Conservation (phyloP, 2,888 invertebrate species). For the Drosophila lacicola region DNA sequence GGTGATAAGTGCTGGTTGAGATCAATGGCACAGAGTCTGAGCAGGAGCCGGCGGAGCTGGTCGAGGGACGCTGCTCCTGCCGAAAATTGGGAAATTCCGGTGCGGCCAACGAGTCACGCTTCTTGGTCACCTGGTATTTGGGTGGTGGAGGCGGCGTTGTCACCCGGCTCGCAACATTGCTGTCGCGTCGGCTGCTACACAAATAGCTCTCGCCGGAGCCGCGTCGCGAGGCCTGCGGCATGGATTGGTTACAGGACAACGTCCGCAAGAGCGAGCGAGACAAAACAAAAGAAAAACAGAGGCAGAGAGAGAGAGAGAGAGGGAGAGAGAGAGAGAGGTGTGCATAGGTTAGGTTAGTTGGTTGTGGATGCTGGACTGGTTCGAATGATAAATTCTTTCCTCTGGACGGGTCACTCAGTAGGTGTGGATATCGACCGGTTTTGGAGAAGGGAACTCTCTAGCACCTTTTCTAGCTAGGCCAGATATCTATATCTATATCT, state of each 20-base stretch:
- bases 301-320: conserved; percentile 1
- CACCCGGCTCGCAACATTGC: conserved; percentile 85
- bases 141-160: conserved; percentile 86
- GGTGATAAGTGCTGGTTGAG: conserved; percentile 86
- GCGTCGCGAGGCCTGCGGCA: conserved; percentile 85
- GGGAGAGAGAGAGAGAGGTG: conserved; percentile 21
- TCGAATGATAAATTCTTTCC: neutral
- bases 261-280: neutral
- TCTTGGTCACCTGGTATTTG: conserved; percentile 88
- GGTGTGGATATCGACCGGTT: neutral
- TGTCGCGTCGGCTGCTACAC: conserved; percentile 89
- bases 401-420: neutral
- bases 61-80: conserved; percentile 89
- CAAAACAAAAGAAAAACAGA: too few relatives aligned
- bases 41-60: conserved; percentile 89
- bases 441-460: too few relatives aligned
- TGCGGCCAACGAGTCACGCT: conserved; percentile 86
- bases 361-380: conserved; percentile 6
- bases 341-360: conserved; percentile 35
- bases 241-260: neutral
- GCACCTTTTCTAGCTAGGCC: neutral
- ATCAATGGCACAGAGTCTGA: conserved; percentile 87
- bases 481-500: too few relatives aligned
- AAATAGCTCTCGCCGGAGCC: conserved; percentile 90
- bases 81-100: conserved; percentile 86